phyloP scores from a whole-genome alignment of 2,113 vertebrate species.

The Lynx canadensis region DNA sequence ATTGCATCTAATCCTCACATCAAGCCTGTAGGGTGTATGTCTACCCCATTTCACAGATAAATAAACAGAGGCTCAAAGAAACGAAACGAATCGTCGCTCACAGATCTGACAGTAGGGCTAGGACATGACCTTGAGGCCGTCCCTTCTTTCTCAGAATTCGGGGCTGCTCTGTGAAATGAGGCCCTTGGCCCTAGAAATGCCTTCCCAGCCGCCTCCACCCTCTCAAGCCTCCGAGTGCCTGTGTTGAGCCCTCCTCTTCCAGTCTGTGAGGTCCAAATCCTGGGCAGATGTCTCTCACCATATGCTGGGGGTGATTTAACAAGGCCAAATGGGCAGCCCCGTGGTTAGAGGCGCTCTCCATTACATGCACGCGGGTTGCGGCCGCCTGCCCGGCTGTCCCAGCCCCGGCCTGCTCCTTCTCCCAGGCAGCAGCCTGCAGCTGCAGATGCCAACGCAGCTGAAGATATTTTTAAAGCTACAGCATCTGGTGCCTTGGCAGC shows the following conservation, averaged over 20 bases:
- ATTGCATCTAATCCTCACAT: background rate
- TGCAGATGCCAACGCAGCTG: constrained; percentile 87
- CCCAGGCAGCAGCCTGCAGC: constrained; percentile 81
- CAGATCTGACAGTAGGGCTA: background rate
- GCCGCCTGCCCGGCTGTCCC: constrained; percentile 57
- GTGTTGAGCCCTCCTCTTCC: background rate
- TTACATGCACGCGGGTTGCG: background rate
- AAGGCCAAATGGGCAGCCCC: constrained; percentile 72
- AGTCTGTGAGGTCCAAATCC: constrained; percentile 63
- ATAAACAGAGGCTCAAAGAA: constrained; percentile 9
- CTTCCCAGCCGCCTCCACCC: constrained; percentile 11
- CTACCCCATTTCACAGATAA: background rate
- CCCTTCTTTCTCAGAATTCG: background rate
- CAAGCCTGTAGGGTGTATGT: background rate
- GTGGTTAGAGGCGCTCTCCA: constrained; percentile 49
- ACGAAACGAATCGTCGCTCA: background rate
- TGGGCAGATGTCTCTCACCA: constrained; percentile 78
- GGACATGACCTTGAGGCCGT: background rate
- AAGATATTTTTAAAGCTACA: constrained; percentile 90
- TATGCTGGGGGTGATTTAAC: constrained; percentile 76
- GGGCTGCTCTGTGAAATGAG: background rate
- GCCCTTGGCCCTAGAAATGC: background rate
- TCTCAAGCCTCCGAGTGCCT: background rate
- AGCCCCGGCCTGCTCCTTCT: constrained; percentile 72
- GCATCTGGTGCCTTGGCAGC: constrained; percentile 91